These are phyloP conservation scores for Mystacornis crossleyi DNA, from an alignment of 2,113 vertebrate genomes.

Conservation along the genomic window DNA sequence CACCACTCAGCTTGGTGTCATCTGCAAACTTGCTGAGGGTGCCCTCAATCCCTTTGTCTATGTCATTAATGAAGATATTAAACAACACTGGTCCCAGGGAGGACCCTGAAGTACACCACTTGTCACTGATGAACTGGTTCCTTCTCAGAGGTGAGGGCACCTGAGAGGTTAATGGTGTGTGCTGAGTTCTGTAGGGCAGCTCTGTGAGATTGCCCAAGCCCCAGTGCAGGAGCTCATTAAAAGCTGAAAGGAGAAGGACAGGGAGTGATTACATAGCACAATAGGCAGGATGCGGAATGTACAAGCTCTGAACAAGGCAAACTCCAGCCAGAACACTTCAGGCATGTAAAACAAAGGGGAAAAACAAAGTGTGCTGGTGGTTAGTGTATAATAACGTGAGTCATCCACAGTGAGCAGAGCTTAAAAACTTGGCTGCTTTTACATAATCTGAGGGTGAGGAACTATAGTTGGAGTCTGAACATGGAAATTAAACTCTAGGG, in stretches of 20 bases:
- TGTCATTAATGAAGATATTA: not conserved
- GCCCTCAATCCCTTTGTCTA: not conserved
- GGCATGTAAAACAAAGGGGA: not conserved
- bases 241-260: not conserved
- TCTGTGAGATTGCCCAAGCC: not conserved
- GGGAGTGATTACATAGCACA: not conserved
- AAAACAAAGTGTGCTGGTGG: constrained; percentile 18
- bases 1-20: not conserved
- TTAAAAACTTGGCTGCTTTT: not conserved
- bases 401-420: not conserved
- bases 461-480: not conserved
- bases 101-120: not conserved
- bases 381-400: not conserved
- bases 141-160: not conserved
- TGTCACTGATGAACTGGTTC: not conserved
- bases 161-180: rapidly evolving
- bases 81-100: not conserved
- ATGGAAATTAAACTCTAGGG: not conserved
- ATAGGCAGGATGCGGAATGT: not conserved
- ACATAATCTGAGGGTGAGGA: not conserved
- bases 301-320: not conserved
- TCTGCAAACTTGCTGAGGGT: not conserved
- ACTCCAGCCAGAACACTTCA: not conserved
- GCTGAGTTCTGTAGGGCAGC: not conserved
- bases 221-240: not conserved